phyloP scores from a whole-genome alignment of 2,113 vertebrate genomes.

The Syrrhaptes paradoxus region DNA sequence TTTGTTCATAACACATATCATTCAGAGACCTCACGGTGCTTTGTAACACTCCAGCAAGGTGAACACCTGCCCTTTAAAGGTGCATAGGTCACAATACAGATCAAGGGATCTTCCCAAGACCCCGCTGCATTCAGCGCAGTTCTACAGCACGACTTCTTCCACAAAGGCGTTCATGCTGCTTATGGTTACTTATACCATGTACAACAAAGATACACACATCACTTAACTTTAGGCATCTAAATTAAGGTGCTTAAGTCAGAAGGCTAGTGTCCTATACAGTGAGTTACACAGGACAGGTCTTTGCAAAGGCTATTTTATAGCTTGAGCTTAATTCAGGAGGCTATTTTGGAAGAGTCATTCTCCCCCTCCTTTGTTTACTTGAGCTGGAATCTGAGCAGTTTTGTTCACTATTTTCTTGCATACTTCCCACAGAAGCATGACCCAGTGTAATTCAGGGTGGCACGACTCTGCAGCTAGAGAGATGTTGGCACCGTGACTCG shows the following conservation, averaged over 20 bases:
- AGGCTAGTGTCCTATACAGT: neutral
- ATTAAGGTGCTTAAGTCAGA: neutral
- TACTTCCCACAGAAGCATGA: neutral
- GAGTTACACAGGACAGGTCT: neutral
- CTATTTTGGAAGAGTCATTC: neutral
- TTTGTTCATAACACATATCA: neutral
- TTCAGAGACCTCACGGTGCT: neutral
- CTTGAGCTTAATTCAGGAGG: neutral
- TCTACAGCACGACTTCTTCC: neutral
- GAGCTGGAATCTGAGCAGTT: neutral
- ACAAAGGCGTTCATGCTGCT: neutral
- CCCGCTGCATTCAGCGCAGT: neutral
- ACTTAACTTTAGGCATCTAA: neutral
- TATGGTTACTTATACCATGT: neutral
- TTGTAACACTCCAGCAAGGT: neutral
- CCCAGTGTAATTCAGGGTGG: neutral
- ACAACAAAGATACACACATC: neutral
- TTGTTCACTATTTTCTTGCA: neutral
- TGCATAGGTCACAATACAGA: fast-evolving
- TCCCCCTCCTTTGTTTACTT: neutral
- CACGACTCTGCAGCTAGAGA: neutral
- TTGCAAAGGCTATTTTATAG: neutral
- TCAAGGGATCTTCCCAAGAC: neutral
- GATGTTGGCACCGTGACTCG: neutral
- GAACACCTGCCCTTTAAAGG: neutral